Evolutionary conservation across 1,140 invertebrate genomes (phyloP).

Genomic region (Apolygus lucorum): DNA sequence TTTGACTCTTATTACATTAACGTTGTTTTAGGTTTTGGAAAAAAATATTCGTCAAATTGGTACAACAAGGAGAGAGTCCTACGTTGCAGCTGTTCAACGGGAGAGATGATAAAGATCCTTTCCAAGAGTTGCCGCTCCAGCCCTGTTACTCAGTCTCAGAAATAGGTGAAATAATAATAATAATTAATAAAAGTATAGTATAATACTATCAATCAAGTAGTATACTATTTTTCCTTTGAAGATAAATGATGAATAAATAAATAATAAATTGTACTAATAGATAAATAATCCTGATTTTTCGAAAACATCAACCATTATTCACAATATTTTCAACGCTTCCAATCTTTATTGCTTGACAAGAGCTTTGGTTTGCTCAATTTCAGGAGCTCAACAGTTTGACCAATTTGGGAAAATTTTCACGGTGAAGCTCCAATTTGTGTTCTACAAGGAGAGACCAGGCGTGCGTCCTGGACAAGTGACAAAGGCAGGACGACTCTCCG

Average conservation of each 20-base stretch:
- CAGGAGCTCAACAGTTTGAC: conserved; percentile 92
- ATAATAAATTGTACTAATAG: no score
- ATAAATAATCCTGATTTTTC: no score
- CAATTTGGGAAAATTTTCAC: conserved; percentile 99
- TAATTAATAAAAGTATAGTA: not conserved
- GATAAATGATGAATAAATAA: no score
- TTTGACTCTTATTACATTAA: no score
- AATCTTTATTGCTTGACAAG: no score
- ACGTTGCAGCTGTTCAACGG: conserved; percentile 78
- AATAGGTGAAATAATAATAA: conserved; percentile 45
- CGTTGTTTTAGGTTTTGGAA: conserved; percentile 79
- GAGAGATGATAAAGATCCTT: conserved; percentile 78
- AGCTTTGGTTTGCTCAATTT: conserved; percentile 21
- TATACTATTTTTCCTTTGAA: no score
- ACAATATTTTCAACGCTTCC: no score
- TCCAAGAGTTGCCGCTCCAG: conserved; percentile 86
- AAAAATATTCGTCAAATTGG: conserved; percentile 81
- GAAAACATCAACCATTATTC: no score
- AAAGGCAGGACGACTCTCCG: conserved; percentile 83
- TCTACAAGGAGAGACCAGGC: conserved; percentile 96
- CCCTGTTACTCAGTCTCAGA: conserved; percentile 88
- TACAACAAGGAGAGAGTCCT: conserved; percentile 69
- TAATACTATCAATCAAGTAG: no score
- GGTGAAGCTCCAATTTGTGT: conserved; percentile 94
- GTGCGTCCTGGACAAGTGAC: conserved; percentile 92